Base-by-base conservation (phyloP, 2,113 vertebrate species). In the Grus americana region DNA sequence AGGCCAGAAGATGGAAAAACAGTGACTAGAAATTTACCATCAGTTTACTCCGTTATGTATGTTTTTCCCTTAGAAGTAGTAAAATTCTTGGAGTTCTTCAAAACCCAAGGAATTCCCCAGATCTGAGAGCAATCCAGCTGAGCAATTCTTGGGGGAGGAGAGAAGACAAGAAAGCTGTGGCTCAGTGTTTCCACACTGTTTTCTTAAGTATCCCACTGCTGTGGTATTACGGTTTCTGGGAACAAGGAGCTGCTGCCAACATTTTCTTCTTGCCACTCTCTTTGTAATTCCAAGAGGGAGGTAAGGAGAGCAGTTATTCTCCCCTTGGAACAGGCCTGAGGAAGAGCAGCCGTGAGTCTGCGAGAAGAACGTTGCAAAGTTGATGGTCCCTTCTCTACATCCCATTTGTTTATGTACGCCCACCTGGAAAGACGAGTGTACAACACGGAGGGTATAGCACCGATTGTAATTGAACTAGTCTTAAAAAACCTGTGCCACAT, bases 401-500 rank as follows among this genome's bases (percentile, higher is more conserved):
- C 24, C 67, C 30, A 1, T 76, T 86, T 78, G 12, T 84, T 88
- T n/a, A 68, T 36, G 74, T 44, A 50, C 23, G 23, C 20, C 20
- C 62, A 38, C 47, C 38, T 74, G 74, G 46, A 85, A 59, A 75
- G 16, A 22, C 32, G 4, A 27, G 30, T 2, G 2, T 5, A 0
- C 40, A 65, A 62, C 12, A 15, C 6, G 24, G 65, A 58, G 27
- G 46, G 11, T 58, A 2, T 49, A n/a, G 44, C 22, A 10, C 46
- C 57, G 80, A 42, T 49, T 81, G 4, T 66, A 87, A 75, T 14
- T 85, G 62, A 82, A 62, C 71, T 40, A 20, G 4, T 87, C 55
- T 52, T 36, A 34, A 52, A 90, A 15, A 1, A 7, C 5, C 9
- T 12, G 2, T 49, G 27, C 55, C 0, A 0, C 57, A 34, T 49